Evolutionary conservation across 2,888 invertebrate genomes (phyloP), one percentile per base, ranked within the genome.

Genomic region (Leucophenga montana): DNA sequence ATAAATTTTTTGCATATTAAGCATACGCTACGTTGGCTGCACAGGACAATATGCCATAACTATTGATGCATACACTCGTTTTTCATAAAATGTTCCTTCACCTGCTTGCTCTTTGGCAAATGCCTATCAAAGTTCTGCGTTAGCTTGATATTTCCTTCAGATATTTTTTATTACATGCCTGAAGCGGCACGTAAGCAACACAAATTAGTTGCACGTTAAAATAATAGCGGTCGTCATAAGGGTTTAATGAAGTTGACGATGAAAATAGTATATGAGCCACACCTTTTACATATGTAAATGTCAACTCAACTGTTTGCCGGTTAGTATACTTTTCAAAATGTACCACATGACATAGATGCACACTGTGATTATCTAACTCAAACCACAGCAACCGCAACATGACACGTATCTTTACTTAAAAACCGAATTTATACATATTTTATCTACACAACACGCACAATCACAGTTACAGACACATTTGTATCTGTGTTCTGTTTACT

Each of bases 321-420:
- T 33, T 33, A 5, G 3, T 33, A 8, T 33, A 33, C 33, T 8
- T 8, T 8, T 5, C 4, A 33, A 33, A 33, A 33, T 33, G 33
- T 33, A 33, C 33, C 33, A 33, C 3, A 33, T 33, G 33, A 33
- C 33, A 33, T 33, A 33, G 33, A 33, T 3, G 8, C 8, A 33
- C 33, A 33, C 33, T 33, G 33, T 33, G 33, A 33, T 33, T 33
- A 59, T 59, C 59, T n/a, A 16, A 9, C 33, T 8, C 31, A 33
- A 33, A 11, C 59, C 59, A 39, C 59, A 39, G 33, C 8, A 59
- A 39, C 59, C 59, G 59, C 59, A 59, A 39, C 59, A 59, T 59
- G 33, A 59, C 59, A 59, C 59, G 59, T n/a, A 39, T 33, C 39
- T 59, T 59, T 33, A 59, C 59, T 59, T 59, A 59, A 59, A 59